Evolutionary conservation across 92 coral and sea anemone species (phyloP).

Genomic region (Galaxea fascicularis): DNA sequence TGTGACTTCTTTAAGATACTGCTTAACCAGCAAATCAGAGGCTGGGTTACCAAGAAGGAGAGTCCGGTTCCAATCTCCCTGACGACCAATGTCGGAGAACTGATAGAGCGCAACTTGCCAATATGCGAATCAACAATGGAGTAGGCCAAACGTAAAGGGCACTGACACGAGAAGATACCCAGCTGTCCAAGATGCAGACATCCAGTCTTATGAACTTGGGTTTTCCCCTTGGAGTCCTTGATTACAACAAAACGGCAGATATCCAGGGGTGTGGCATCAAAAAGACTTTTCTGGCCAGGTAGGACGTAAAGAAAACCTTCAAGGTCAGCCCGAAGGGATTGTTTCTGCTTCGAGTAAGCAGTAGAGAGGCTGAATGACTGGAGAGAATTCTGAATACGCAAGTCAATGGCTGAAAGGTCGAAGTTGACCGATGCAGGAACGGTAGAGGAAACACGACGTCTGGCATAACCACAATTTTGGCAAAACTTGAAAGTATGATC

Average conservation of each 20-base stretch:
- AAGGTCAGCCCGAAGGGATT: too few relatives aligned
- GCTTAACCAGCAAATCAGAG: too few relatives aligned
- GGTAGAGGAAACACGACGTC: neutral
- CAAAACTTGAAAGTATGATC: slow-evolving; percentile 37
- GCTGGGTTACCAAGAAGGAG: slow-evolving; percentile 68
- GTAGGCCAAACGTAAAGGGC: slow-evolving; percentile 49
- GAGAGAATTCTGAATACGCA: slow-evolving; percentile 25
- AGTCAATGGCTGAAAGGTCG: slow-evolving; percentile 44
- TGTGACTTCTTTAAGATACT: neutral
- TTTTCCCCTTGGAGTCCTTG: neutral
- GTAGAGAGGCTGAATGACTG: too few relatives aligned
- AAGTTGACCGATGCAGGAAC: neutral
- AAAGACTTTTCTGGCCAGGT: too few relatives aligned
- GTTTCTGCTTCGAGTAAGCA: too few relatives aligned
- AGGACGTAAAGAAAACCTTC: too few relatives aligned
- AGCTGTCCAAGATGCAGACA: slow-evolving; percentile 53
- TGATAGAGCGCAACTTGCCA: slow-evolving; percentile 53
- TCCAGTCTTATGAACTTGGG: slow-evolving; percentile 51
- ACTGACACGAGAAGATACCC: slow-evolving; percentile 8
- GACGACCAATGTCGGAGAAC: slow-evolving; percentile 57
- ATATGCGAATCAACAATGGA: slow-evolving; percentile 51
- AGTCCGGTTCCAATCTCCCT: slow-evolving; percentile 62
- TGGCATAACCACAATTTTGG: slow-evolving; percentile 42
- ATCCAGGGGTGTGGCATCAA: too few relatives aligned
- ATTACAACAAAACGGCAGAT: slow-evolving; percentile 1